Percentiles rank a stretch among this genome's conserved stretches.
Conservation (phyloP, 2,888 invertebrate species). For the Drosophila borborema region DNA sequence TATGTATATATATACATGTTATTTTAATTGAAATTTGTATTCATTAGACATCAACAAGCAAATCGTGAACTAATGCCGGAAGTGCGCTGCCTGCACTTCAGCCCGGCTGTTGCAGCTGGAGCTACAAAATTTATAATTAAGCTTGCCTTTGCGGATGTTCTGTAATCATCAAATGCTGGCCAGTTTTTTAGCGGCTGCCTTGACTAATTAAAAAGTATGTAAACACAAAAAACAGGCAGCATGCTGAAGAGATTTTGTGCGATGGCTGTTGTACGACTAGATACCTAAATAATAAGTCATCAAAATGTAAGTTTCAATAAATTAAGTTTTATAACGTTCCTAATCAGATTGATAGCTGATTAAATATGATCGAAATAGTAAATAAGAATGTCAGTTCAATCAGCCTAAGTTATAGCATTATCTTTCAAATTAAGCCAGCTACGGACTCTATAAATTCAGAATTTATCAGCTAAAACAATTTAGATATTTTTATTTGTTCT, state of each 20-base stretch:
- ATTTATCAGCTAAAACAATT: background rate
- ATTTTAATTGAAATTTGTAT: constrained; percentile 60
- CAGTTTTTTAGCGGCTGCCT: constrained; percentile 9
- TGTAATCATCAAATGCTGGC: constrained; percentile 21
- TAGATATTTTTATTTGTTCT: background rate
- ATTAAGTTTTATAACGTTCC: too few species aligned
- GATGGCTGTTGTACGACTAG: background rate
- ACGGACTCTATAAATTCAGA: too few species aligned
- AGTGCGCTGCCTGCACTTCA: constrained; percentile 70
- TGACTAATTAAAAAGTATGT: constrained; percentile 68
- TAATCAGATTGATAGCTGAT: too few species aligned
- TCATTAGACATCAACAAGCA: constrained; percentile 58
- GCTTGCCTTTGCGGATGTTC: constrained; percentile 37
- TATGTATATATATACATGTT: constrained; percentile 6
- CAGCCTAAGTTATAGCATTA: too few species aligned
- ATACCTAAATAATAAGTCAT: background rate
- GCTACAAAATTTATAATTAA: constrained; percentile 61
- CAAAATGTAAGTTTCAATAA: too few species aligned
- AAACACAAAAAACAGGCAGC: constrained; percentile 22
- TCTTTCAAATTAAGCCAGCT: too few species aligned
- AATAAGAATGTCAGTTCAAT: too few species aligned
- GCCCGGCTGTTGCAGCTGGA: constrained; percentile 16
- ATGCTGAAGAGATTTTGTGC: background rate
- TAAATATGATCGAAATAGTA: too few species aligned
- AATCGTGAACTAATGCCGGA: constrained; percentile 57